phyloP scores from a whole-genome alignment of 2,797 vertebrate species.

The Characodon lateralis region DNA sequence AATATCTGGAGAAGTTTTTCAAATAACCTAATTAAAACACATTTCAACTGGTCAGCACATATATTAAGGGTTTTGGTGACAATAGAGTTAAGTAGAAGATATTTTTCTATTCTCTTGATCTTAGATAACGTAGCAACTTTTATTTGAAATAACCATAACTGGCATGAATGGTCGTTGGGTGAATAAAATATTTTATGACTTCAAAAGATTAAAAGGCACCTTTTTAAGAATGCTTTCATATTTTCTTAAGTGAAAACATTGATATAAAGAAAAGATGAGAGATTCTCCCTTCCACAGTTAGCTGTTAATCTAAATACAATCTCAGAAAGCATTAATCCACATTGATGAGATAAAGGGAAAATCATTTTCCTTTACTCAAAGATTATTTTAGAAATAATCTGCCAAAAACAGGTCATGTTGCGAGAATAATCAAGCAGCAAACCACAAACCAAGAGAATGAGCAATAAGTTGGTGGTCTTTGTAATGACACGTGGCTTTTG shows the following conservation, averaged over 20 bases:
- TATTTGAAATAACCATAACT: not conserved
- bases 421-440: not conserved
- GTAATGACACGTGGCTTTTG: slow-evolving; percentile 1
- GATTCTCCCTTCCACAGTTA: not conserved
- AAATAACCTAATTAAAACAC: not conserved
- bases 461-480: not conserved
- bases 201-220: not conserved
- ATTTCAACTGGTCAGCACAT: not conserved
- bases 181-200: not conserved
- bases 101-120: not conserved
- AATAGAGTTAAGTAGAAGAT: not conserved
- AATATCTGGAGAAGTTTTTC: not conserved
- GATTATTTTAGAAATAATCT: slow-evolving; percentile 55
- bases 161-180: not conserved
- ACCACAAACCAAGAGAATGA: not conserved
- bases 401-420: slow-evolving; percentile 41
- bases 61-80: not conserved
- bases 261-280: not conserved
- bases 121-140: not conserved
- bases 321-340: slow-evolving; percentile 16
- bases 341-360: slow-evolving; percentile 29
- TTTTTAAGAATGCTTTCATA: not conserved
- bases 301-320: slow-evolving; percentile 9
- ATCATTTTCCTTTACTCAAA: slow-evolving; percentile 15
- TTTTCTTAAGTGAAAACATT: not conserved